Percentiles rank a stretch among this genome's conserved stretches.
These are phyloP conservation scores for Scophthalmus maximus DNA, from an alignment of 2,113 vertebrate species.

Conservation along the genomic window DNA sequence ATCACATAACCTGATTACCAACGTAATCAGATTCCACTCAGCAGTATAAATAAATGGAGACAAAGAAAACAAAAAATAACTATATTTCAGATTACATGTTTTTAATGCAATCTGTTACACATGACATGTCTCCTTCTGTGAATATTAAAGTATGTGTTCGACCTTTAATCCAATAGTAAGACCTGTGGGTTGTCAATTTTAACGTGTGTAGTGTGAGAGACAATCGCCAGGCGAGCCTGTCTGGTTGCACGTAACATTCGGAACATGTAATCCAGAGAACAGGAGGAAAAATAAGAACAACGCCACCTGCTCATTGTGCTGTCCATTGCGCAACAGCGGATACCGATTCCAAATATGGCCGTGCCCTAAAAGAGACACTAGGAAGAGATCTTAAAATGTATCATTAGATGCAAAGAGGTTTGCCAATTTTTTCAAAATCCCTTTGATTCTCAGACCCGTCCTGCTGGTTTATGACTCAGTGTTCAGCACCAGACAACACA, in stretches of 20 bases:
- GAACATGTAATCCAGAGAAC: constrained; percentile 7
- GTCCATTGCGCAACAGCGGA: not conserved
- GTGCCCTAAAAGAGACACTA: constrained; percentile 1
- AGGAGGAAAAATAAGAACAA: constrained; percentile 2
- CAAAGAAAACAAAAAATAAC: too few relatives aligned
- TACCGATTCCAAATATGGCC: not conserved
- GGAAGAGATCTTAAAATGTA: constrained; percentile 27
- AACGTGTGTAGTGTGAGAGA: not conserved
- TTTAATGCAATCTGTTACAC: too few relatives aligned
- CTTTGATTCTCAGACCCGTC: constrained; percentile 25
- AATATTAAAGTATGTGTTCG: too few relatives aligned
- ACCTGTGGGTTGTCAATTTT: not conserved
- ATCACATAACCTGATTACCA: not conserved
- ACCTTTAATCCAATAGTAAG: too few relatives aligned
- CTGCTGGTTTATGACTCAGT: constrained; percentile 43
- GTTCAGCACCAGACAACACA: constrained; percentile 11
- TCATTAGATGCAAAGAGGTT: not conserved
- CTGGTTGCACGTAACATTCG: not conserved
- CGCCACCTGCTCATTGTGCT: constrained; percentile 2
- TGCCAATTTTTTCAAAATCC: constrained; percentile 9
- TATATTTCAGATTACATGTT: not conserved
- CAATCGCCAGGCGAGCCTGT: not conserved
- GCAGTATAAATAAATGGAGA: too few relatives aligned
- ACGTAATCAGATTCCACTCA: not conserved
- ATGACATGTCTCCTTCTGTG: not conserved